Evolutionary conservation across 2,888 invertebrate species (phyloP).

Genomic region (Eupithecia centaureata): DNA sequence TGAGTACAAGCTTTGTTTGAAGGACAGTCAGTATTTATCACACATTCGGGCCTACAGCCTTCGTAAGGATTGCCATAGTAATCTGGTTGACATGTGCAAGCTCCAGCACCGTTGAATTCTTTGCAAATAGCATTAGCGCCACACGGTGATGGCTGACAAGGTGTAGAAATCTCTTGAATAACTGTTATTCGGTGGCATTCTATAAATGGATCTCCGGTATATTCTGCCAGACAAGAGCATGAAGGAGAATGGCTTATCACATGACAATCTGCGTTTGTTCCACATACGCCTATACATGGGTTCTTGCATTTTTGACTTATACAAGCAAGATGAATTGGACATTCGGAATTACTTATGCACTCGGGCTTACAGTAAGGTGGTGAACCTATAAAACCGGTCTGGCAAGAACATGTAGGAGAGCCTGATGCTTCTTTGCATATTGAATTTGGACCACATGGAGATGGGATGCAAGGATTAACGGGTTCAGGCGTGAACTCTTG

Average conservation of each 20-base stretch:
- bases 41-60: constrained; percentile 89
- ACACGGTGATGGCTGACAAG: constrained; percentile 86
- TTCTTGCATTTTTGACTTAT: constrained; percentile 90
- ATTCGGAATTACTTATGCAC: constrained; percentile 91
- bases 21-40: constrained; percentile 88
- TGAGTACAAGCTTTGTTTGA: constrained; percentile 88
- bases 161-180: constrained; percentile 75
- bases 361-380: constrained; percentile 92
- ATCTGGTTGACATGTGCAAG: constrained; percentile 88
- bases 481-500: constrained; percentile 77
- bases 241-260: constrained; percentile 90
- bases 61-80: constrained; percentile 91
- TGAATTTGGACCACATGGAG: constrained; percentile 92
- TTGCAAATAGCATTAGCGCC: constrained; percentile 86
- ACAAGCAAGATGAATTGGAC: constrained; percentile 87
- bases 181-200: constrained; percentile 80
- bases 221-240: constrained; percentile 87
- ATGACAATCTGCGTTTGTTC: constrained; percentile 88
- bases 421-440: constrained; percentile 87
- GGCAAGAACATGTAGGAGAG: constrained; percentile 90
- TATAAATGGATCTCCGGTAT: constrained; percentile 90
- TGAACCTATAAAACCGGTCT: constrained; percentile 86
- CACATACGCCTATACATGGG: constrained; percentile 89
- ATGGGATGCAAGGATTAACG: constrained; percentile 88
- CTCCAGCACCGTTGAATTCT: constrained; percentile 84